Conservation (phyloP, 2,888 invertebrate genomes). For the Tinea trinotella region DNA sequence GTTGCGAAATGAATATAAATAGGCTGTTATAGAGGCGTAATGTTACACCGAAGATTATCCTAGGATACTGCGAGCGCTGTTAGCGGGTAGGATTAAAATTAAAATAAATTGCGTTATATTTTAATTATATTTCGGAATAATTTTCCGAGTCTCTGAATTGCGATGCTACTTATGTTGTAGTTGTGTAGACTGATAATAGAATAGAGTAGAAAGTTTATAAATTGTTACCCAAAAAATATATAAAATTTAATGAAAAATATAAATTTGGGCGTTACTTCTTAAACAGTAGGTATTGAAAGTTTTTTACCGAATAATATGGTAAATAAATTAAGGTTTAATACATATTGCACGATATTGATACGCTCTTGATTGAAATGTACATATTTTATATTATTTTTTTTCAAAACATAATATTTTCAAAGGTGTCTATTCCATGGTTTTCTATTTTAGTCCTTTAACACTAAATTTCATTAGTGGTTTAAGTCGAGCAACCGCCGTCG, state of each 20-base stretch:
- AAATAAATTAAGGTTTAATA: background rate
- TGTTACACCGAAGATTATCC: slow-evolving; percentile 30
- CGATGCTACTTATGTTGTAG: slow-evolving; percentile 34
- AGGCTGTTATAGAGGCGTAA: slow-evolving; percentile 38
- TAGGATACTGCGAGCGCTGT: slow-evolving; percentile 28
- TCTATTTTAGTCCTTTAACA: slow-evolving; percentile 50
- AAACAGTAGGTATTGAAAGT: too few species aligned
- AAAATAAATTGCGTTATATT: slow-evolving; percentile 67
- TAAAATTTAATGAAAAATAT: too few species aligned
- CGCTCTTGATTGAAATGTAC: too few species aligned
- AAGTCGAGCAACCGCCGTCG: slow-evolving; percentile 59
- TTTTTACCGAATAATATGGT: too few species aligned
- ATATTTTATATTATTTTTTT: too few species aligned
- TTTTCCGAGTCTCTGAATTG: slow-evolving; percentile 68
- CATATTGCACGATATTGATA: too few species aligned
- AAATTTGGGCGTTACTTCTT: too few species aligned
- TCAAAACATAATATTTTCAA: too few species aligned
- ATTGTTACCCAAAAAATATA: background rate
- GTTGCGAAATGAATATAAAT: slow-evolving; percentile 44
- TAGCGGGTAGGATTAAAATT: slow-evolving; percentile 54
- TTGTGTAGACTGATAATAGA: background rate
- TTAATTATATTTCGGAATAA: slow-evolving; percentile 70
- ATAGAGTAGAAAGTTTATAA: slow-evolving; percentile 2
- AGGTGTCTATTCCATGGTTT: slow-evolving; percentile 36
- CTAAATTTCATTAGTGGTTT: slow-evolving; percentile 69